Evolutionary conservation across 2,797 vertebrate species (phyloP).

Genomic region (Cetoscarus ocellatus): DNA sequence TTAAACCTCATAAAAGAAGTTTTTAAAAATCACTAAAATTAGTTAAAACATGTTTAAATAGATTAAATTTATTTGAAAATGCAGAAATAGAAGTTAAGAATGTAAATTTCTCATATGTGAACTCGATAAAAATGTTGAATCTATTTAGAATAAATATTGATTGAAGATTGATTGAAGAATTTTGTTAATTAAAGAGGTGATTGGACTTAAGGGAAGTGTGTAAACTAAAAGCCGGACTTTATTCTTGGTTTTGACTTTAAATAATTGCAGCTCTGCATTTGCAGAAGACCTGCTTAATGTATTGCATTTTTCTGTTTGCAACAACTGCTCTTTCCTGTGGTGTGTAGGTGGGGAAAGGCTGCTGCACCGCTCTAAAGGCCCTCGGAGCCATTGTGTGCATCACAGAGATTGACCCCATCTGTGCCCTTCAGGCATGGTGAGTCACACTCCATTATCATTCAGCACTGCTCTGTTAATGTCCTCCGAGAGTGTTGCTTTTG

Average conservation of each 20-base stretch:
- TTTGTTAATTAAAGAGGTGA: no score
- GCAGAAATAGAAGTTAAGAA: no score
- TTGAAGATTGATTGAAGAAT: no score
- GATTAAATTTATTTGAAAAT: no score
- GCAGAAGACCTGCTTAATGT: constrained; percentile 12
- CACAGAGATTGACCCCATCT: constrained; percentile 99
- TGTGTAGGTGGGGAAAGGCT: constrained; percentile 95
- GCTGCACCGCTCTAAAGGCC: constrained; percentile 96
- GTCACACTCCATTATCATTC: constrained; percentile 51
- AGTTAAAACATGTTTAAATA: no score
- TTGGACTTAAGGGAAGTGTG: no score
- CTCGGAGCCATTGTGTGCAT: constrained; percentile 96
- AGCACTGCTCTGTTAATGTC: constrained; percentile 13
- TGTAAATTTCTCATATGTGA: no score
- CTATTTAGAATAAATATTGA: no score
- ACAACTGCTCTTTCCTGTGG: constrained; percentile 15
- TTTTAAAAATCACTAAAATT: no score
- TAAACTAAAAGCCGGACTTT: no score
- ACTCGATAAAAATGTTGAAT: no score
- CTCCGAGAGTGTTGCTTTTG: constrained; percentile 1
- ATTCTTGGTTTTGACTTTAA: neutral
- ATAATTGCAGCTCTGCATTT: constrained; percentile 12
- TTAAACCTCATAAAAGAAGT: no score
- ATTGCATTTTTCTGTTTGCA: constrained; percentile 14
- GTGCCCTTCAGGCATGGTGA: constrained; percentile 98